Evolutionary conservation across 23 tunicate species (phyloP), one percentile per base, ranked within the genome.

Genomic region (Ciona savignyi): DNA sequence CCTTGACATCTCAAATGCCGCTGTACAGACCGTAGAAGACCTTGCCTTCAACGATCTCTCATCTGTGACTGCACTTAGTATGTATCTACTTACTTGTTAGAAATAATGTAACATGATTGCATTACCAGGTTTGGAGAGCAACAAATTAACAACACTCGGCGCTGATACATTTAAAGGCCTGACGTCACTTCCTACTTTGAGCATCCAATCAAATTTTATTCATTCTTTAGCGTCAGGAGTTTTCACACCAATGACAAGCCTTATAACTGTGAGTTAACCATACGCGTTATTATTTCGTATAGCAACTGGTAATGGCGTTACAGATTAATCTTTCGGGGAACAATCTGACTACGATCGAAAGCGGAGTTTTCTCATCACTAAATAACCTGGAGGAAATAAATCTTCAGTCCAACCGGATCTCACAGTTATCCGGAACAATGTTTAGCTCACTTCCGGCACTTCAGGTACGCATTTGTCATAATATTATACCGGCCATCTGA

Each of bases 321-420:
- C 26, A 88, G 96, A 70, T 88, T 29, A 83, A 86, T 34, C 31
- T 78, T 9, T 72, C 63, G 1, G 79, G 72, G 25, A 88, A 88
- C 76, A 27, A 34, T 4, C 64, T 88, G 32, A 82, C 87, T 24
- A 73, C 87, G 25, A 30, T 88, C 25, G 70, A 75, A 1, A 1
- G 67, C 28, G 87, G 84, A 2, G 80, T 88, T 1, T 88, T 88
- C 29, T 34, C 75, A 6, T 68, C 65, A 25, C 80, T 83, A 15
- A 63, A 42, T 63, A 81, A 35, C 2, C 0, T 88, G 9, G 83
- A 88, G 32, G 87, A 81, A 67, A 76, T 88, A 11, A 80, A 88
- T 67, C 67, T 88, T 24, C 96, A 88, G 29, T 74, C 86, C 22
- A 88, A 88, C 76, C 60, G 64, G 66, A 72, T 88, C 27, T 62